These are phyloP conservation scores for Chironomus striatipennis DNA, from an alignment of 1,140 invertebrate species.

Conservation along the genomic window DNA sequence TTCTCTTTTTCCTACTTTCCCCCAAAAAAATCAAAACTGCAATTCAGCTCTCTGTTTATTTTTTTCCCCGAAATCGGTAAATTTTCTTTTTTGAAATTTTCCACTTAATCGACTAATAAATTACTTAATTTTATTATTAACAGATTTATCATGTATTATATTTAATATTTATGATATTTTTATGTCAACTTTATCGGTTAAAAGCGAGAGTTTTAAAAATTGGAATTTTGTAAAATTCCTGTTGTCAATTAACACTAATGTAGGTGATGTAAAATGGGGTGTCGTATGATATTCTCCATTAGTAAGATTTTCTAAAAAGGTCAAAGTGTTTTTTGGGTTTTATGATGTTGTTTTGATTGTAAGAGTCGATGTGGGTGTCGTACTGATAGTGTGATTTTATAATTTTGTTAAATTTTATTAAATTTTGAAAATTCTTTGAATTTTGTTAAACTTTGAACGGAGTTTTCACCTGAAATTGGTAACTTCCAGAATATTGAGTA, in stretches of 20 bases:
- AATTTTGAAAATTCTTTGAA: too few relatives aligned
- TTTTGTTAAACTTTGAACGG: too few relatives aligned
- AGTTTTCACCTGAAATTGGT: too few relatives aligned
- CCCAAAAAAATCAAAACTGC: not conserved
- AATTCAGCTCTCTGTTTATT: constrained; percentile 2
- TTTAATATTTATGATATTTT: not conserved
- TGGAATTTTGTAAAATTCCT: constrained; percentile 8
- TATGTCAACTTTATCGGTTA: not conserved
- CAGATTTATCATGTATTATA: not conserved
- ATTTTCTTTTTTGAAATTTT: not conserved
- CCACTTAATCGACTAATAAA: not conserved
- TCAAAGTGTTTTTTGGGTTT: too few relatives aligned
- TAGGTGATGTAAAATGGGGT: not conserved
- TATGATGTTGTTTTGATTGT: too few relatives aligned
- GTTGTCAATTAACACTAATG: not conserved
- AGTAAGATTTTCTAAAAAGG: not conserved
- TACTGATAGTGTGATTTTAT: too few relatives aligned
- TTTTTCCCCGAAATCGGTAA: not conserved
- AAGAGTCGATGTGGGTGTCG: too few relatives aligned
- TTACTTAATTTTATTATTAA: not conserved
- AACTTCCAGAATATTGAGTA: too few relatives aligned
- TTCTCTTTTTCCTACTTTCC: not conserved
- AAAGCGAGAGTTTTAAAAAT: not conserved
- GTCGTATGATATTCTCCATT: not conserved
- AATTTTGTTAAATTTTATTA: too few relatives aligned